phyloP scores from a whole-genome alignment of 23 tunicate species.

The Clavelina lepadiformis region DNA sequence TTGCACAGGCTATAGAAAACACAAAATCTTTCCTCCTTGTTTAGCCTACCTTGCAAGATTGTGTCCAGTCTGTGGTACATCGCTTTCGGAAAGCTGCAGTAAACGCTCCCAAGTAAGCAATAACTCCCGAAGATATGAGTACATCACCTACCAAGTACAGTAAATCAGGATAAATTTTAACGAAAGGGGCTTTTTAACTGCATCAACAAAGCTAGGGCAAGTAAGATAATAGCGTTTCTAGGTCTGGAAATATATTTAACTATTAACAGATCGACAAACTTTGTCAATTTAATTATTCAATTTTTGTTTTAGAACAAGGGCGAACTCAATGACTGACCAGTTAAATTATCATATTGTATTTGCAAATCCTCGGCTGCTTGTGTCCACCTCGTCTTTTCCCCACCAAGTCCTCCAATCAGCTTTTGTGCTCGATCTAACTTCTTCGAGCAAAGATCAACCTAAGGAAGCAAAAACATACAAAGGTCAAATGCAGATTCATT shows the following conservation, averaged over 20 bases:
- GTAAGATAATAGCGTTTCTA: no score
- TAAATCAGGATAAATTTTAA: no score
- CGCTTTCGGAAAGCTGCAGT: constrained; percentile 84
- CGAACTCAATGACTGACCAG: constrained; percentile 60
- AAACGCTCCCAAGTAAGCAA: constrained; percentile 98
- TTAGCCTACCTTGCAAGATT: constrained; percentile 56
- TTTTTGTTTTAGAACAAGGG: background rate
- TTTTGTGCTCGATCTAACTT: constrained; percentile 95
- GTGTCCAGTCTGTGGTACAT: constrained; percentile 83
- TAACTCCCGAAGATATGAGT: constrained; percentile 94
- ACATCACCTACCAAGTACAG: constrained; percentile 99
- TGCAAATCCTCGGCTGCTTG: constrained; percentile 90
- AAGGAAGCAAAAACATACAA: background rate
- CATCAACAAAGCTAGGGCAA: no score
- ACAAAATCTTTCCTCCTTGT: background rate
- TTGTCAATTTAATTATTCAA: background rate
- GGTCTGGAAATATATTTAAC: no score
- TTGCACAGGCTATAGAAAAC: no score
- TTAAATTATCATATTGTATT: constrained; percentile 81
- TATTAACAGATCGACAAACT: no score
- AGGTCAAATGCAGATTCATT: background rate
- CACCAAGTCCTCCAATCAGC: constrained; percentile 97
- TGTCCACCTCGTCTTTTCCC: constrained; percentile 97
- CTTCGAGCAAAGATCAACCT: constrained; percentile 98
- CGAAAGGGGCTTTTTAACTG: no score